phyloP scores from a whole-genome alignment of 2,113 vertebrate species.

The Lophius piscatorius region DNA sequence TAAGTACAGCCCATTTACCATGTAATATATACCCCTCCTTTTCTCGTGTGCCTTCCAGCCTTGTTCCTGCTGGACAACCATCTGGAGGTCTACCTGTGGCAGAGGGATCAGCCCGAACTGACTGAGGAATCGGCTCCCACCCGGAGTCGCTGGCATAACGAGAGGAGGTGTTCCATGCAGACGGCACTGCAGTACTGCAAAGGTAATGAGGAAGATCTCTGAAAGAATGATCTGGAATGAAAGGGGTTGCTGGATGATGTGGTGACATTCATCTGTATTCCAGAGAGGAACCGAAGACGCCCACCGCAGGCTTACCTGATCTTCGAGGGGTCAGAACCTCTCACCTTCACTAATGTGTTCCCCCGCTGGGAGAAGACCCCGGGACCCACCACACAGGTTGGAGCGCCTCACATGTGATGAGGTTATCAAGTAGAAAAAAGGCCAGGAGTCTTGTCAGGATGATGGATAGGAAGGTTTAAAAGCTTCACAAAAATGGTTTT shows the following conservation, averaged over 20 bases:
- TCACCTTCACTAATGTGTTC: slow-evolving; percentile 86
- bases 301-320: slow-evolving; percentile 80
- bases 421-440: neutral
- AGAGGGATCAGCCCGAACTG: slow-evolving; percentile 60
- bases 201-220: slow-evolving; percentile 56
- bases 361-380: slow-evolving; percentile 77
- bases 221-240: no score
- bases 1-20: no score
- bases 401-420: neutral
- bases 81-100: slow-evolving; percentile 85
- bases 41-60: slow-evolving; percentile 56
- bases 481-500: no score
- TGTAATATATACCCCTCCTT: neutral
- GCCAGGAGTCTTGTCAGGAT: neutral
- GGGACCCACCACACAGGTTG: slow-evolving; percentile 57
- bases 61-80: slow-evolving; percentile 82
- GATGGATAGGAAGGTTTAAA: no score
- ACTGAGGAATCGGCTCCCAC: slow-evolving; percentile 40
- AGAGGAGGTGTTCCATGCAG: slow-evolving; percentile 81
- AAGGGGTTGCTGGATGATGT: neutral
- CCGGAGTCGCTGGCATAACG: slow-evolving; percentile 69
- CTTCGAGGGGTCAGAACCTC: slow-evolving; percentile 75
- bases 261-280: neutral
- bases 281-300: slow-evolving; percentile 79
- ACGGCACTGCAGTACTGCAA: slow-evolving; percentile 81